Evolutionary conservation across 2,888 invertebrate genomes (phyloP).

Genomic region (Dromius quadrimaculatus): DNA sequence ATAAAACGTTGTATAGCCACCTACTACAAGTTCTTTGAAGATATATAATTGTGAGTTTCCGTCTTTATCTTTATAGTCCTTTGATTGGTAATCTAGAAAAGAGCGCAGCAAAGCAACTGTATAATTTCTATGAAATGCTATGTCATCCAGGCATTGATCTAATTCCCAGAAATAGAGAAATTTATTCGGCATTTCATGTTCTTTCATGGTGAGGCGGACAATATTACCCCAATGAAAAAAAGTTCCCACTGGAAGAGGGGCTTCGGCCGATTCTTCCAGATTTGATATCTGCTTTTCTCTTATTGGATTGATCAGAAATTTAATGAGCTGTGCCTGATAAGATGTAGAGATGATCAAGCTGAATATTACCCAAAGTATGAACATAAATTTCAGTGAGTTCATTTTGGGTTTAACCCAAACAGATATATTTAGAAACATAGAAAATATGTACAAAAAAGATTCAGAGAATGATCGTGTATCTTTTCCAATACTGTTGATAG

Average conservation of each 20-base stretch:
- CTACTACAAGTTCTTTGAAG: background rate
- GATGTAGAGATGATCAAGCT: constrained; percentile 51
- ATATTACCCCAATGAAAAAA: constrained; percentile 37
- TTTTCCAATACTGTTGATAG: background rate
- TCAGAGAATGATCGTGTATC: constrained; percentile 14
- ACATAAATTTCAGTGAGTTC: constrained; percentile 38
- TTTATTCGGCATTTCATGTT: constrained; percentile 8
- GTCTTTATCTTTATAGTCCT: too few relatives aligned
- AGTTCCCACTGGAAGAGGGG: constrained; percentile 30
- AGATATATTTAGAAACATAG: constrained; percentile 46
- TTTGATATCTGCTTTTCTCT: constrained; percentile 53
- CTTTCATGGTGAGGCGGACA: too few relatives aligned
- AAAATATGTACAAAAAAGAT: constrained; percentile 40
- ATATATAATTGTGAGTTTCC: background rate
- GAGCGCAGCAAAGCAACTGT: constrained; percentile 53
- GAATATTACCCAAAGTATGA: constrained; percentile 54
- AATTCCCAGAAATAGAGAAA: constrained; percentile 55
- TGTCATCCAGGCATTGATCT: constrained; percentile 56
- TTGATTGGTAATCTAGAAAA: too few relatives aligned
- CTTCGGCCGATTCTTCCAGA: constrained; percentile 49
- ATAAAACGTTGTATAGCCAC: constrained; percentile 5
- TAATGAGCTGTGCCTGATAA: constrained; percentile 54
- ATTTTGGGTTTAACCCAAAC: constrained; percentile 38
- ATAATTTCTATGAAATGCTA: constrained; percentile 56
- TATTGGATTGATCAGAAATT: constrained; percentile 53